Evolutionary conservation across 2,888 invertebrate genomes (phyloP).

Genomic region (Octonoba sinensis): DNA sequence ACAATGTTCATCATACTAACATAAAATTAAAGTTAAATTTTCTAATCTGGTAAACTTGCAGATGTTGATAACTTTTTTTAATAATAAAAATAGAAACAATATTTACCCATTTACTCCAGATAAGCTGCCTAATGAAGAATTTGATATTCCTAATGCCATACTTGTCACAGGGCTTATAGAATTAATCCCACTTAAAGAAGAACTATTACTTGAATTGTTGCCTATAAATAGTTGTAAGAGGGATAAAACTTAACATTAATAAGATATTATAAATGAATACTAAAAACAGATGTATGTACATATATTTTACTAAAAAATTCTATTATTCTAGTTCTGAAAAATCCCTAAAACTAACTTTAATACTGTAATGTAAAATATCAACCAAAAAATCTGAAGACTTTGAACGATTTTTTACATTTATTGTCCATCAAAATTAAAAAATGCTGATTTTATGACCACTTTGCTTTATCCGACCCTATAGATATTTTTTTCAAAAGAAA

Average conservation of each 20-base stretch:
- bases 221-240: slow-evolving; percentile 27
- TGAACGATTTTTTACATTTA: too few relatives aligned
- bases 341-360: background rate
- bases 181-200: slow-evolving; percentile 66
- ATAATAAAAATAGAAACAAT: background rate
- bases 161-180: slow-evolving; percentile 66
- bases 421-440: too few relatives aligned
- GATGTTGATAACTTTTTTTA: background rate
- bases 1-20: too few relatives aligned
- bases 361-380: too few relatives aligned
- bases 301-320: background rate
- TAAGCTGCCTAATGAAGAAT: slow-evolving; percentile 64
- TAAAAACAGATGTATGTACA: background rate
- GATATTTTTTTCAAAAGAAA: too few relatives aligned
- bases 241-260: background rate
- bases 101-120: slow-evolving; percentile 66
- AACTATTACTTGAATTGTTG: slow-evolving; percentile 60
- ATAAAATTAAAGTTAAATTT: too few relatives aligned
- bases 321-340: background rate
- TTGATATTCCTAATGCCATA: slow-evolving; percentile 66
- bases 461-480: too few relatives aligned
- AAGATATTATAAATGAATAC: background rate
- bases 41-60: too few relatives aligned
- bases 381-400: too few relatives aligned
- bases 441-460: too few relatives aligned